Conservation (phyloP, 2,113 vertebrate genomes). For the Mionectes macconnelli region DNA sequence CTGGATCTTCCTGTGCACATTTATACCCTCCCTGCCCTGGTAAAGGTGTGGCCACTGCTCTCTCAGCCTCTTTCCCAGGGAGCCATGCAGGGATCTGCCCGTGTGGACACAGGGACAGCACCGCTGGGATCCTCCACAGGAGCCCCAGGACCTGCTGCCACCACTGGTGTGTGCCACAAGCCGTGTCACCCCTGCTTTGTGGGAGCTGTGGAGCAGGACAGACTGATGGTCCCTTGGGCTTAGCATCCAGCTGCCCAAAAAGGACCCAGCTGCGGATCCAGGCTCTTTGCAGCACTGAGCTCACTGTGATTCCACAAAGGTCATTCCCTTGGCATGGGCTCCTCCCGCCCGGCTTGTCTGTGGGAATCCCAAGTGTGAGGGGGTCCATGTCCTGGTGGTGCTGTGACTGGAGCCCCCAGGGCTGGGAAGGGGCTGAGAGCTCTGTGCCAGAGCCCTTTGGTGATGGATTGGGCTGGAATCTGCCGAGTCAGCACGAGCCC, state of each 20-base stretch:
- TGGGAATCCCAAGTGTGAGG: fast-evolving
- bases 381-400: fast-evolving
- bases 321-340: fast-evolving
- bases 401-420: fast-evolving
- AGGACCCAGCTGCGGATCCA: background rate
- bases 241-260: background rate
- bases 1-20: fast-evolving
- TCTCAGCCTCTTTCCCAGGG: background rate
- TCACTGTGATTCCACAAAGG: background rate
- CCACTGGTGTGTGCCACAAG: background rate
- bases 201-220: background rate
- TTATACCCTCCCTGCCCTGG: too few relatives aligned
- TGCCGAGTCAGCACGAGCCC: background rate
- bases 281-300: background rate
- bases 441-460: background rate
- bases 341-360: background rate
- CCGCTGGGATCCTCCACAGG: fast-evolving
- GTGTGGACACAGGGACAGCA: fast-evolving
- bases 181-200: background rate
- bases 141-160: background rate
- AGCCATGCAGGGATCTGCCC: background rate
- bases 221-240: too few relatives aligned
- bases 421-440: background rate
- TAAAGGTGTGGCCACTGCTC: fast-evolving
- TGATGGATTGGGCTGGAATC: background rate